Percentiles rank a stretch among this genome's conserved stretches.
phyloP scores from a whole-genome alignment of 2,113 vertebrate species.

The Myrmecobius fasciatus region DNA sequence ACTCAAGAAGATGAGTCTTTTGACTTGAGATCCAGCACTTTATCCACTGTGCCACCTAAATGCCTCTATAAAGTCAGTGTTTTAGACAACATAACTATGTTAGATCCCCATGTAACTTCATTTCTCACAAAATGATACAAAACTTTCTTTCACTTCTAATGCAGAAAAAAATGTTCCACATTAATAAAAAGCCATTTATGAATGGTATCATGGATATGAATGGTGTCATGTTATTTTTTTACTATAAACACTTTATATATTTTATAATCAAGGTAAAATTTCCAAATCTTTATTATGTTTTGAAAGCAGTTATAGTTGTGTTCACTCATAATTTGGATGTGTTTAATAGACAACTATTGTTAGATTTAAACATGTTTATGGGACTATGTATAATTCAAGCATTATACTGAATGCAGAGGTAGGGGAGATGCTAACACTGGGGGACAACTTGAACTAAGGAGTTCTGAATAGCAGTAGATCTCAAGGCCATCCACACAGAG shows the following conservation, averaged over 20 bases:
- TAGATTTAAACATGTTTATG: neutral
- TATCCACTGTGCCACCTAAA: neutral
- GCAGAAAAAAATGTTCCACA: conserved; percentile 3
- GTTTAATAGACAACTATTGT: neutral
- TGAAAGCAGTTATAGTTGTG: conserved; percentile 12
- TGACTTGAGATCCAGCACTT: neutral
- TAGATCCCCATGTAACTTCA: conserved; percentile 30
- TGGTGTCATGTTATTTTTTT: neutral
- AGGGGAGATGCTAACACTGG: neutral
- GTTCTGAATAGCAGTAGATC: neutral
- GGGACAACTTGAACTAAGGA: neutral
- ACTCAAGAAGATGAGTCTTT: neutral
- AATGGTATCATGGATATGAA: neutral
- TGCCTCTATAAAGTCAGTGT: conserved; percentile 60
- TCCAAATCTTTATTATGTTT: conserved; percentile 5
- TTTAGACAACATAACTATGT: conserved; percentile 45
- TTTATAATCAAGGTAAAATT: neutral
- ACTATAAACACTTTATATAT: conserved; percentile 6
- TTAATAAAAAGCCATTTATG: conserved; percentile 47
- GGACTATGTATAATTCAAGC: neutral
- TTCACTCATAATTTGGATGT: conserved; percentile 4
- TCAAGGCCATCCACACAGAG: neutral
- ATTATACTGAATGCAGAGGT: neutral
- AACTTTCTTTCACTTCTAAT: conserved; percentile 51
- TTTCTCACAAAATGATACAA: conserved; percentile 52